Evolutionary conservation across 2,797 vertebrate genomes (phyloP).

Genomic region (Acrossocheilus fasciatus): DNA sequence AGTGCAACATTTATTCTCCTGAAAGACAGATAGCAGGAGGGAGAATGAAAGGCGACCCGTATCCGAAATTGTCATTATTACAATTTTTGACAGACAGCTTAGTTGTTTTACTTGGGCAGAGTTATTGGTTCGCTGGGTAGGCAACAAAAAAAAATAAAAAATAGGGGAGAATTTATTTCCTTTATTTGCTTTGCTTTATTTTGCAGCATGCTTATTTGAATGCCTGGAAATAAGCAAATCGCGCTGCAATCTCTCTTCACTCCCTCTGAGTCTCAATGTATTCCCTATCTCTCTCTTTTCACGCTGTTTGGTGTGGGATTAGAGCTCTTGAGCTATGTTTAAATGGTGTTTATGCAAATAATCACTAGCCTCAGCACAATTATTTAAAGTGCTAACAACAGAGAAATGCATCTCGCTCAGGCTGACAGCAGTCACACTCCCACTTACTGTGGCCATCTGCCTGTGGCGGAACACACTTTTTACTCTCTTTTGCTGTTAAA

Average conservation of each 20-base stretch:
- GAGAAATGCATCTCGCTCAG: slow-evolving; percentile 41
- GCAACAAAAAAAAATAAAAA: slow-evolving; percentile 44
- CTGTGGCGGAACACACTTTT: slow-evolving; percentile 10
- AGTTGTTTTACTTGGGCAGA: slow-evolving; percentile 6
- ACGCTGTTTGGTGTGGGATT: slow-evolving; percentile 48
- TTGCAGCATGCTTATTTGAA: slow-evolving; percentile 2
- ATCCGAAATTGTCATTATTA: slow-evolving; percentile 42
- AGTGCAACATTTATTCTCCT: slow-evolving; percentile 41
- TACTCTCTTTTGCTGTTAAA: slow-evolving; percentile 22
- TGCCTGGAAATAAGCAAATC: slow-evolving; percentile 35
- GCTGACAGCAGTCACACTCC: slow-evolving; percentile 46
- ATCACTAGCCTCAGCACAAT: slow-evolving; percentile 55
- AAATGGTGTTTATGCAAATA: slow-evolving; percentile 60
- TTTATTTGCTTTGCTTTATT: slow-evolving; percentile 36
- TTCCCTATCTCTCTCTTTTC: slow-evolving; percentile 39
- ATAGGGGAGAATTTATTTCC: slow-evolving; percentile 37
- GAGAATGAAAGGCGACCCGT: slow-evolving; percentile 22
- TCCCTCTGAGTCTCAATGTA: slow-evolving; percentile 14
- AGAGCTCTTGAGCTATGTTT: slow-evolving; percentile 52
- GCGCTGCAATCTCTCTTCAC: not conserved
- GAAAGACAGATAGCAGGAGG: slow-evolving; percentile 42
- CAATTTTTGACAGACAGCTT: slow-evolving; percentile 52
- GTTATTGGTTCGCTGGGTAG: slow-evolving; percentile 22
- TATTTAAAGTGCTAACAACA: slow-evolving; percentile 59
- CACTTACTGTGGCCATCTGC: slow-evolving; percentile 42